Percentiles rank a stretch among this genome's conserved stretches.
Evolutionary conservation across 2,113 vertebrate species (phyloP).

Genomic region (Bubo blakistoni): DNA sequence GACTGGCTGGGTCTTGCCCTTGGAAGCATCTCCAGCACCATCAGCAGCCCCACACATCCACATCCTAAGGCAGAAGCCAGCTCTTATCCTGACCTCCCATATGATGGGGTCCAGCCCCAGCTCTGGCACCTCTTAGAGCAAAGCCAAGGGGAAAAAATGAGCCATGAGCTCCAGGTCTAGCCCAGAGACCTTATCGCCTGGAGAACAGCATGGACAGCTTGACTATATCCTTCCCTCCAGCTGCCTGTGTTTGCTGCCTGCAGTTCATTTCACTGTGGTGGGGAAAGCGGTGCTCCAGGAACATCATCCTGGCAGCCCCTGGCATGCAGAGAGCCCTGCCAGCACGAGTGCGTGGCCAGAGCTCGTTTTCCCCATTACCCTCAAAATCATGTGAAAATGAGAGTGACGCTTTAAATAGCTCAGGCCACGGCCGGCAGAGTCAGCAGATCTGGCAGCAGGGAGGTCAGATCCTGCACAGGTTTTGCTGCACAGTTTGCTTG

Average conservation of each 20-base stretch:
- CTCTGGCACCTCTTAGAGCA: not conserved
- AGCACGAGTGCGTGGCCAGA: accelerated
- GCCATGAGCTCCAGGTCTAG: not conserved
- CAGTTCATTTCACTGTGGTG: accelerated
- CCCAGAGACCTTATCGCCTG: accelerated
- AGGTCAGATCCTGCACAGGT: not conserved
- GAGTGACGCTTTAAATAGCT: not conserved
- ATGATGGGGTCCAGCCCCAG: not conserved
- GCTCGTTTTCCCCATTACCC: not conserved
- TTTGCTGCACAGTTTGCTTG: not conserved
- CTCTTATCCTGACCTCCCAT: not conserved
- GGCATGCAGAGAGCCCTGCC: not conserved
- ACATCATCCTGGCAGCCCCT: not conserved
- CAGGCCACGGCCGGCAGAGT: not conserved
- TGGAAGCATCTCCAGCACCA: not conserved
- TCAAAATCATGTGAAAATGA: constrained; percentile 22
- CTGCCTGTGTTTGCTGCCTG: not conserved
- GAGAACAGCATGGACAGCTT: not conserved
- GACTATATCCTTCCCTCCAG: not conserved
- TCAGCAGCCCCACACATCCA: not conserved
- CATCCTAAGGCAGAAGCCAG: not conserved
- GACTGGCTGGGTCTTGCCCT: not conserved
- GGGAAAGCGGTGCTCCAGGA: not conserved
- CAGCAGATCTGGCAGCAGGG: not conserved
- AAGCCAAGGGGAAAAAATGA: not conserved